phyloP scores from a whole-genome alignment of 2,888 invertebrate genomes.

The Amaurobius ferox region DNA sequence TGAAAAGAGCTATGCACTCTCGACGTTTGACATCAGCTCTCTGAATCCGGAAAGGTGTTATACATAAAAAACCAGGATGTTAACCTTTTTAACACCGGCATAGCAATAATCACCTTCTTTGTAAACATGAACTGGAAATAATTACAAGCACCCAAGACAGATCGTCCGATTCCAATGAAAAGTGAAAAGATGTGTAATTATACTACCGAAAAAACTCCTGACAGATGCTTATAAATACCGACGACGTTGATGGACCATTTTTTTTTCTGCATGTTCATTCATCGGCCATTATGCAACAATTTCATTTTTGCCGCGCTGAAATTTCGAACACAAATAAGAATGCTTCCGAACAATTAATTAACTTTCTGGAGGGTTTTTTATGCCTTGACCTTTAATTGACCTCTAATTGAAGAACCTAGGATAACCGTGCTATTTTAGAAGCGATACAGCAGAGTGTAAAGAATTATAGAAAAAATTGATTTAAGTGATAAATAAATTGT shows the following conservation, averaged over 20 bases:
- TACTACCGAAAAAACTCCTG: neutral
- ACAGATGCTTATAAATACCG: neutral
- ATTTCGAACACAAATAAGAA: neutral
- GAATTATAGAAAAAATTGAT: constrained; percentile 4
- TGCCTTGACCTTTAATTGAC: neutral
- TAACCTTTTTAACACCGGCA: neutral
- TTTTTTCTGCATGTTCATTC: neutral
- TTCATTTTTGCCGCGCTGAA: neutral
- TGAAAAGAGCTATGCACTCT: too few species aligned
- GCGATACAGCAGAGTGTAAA: neutral
- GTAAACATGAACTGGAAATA: neutral
- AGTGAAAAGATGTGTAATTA: neutral
- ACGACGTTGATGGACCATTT: neutral
- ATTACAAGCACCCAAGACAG: neutral
- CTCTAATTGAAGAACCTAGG: neutral
- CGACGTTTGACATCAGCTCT: neutral
- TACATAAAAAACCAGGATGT: neutral
- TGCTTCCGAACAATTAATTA: constrained; percentile 39
- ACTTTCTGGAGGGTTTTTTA: too few species aligned
- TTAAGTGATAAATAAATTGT: constrained; percentile 65
- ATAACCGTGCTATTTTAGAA: neutral
- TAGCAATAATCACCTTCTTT: neutral
- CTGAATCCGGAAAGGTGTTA: too few species aligned
- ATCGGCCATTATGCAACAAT: neutral
- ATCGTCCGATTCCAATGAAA: neutral